Conservation (phyloP, 2,113 vertebrate genomes). For the Tyto alba region DNA sequence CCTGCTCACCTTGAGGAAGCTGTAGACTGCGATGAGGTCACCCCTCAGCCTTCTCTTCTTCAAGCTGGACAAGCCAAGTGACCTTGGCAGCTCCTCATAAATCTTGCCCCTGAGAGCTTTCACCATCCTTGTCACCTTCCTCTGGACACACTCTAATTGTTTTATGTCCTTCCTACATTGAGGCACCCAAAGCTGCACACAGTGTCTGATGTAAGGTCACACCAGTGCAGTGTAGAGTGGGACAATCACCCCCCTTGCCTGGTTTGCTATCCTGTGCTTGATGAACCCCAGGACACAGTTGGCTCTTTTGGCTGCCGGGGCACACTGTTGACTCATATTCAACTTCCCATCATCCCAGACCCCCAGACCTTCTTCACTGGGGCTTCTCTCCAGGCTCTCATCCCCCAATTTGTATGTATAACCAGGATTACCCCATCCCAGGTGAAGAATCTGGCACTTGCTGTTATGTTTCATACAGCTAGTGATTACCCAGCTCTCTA, state of each 20-base stretch:
- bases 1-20: not conserved
- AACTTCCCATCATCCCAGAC: rapidly evolving
- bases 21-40: not conserved
- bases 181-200: too few species aligned
- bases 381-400: not conserved
- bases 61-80: not conserved
- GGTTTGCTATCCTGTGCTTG: not conserved
- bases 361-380: not conserved
- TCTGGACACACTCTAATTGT: not conserved
- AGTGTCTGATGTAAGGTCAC: not conserved
- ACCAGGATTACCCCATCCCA: not conserved
- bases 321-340: not conserved
- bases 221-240: not conserved
- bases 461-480: not conserved
- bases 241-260: not conserved
- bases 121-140: not conserved
- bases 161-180: not conserved
- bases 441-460: not conserved
- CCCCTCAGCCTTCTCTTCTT: not conserved
- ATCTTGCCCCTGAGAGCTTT: not conserved
- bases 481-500: not conserved
- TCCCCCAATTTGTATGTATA: not conserved
- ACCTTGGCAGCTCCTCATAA: not conserved
- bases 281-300: too few species aligned
- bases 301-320: not conserved